Evolutionary conservation across 2,113 vertebrate genomes (phyloP), one percentile per base, ranked within the genome.

Genomic region (Nestor notabilis): DNA sequence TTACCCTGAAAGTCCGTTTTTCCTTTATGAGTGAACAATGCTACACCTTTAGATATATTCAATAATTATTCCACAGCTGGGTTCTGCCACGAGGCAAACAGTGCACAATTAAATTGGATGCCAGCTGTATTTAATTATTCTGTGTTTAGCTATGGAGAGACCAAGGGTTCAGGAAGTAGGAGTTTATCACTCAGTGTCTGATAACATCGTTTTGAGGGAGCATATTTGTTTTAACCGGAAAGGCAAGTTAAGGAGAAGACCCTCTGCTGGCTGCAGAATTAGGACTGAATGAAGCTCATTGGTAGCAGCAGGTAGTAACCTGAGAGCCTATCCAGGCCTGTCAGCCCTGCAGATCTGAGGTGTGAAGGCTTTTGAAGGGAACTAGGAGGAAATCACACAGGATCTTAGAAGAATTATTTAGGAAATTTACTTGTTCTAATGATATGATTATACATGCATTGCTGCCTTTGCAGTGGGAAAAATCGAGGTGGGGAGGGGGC

Each of bases 401-500:
- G 11, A 3, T 33, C 27, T 64, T 69, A 58, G 23, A 50, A 44
- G 27, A 50, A 65, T 37, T 56, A 41, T 28, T 68, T 46, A 16
- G 35, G 44, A 63, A 79, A 50, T 17, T 65, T 31, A 50, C 18
- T 60, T 52, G 44, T 58, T 72, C 18, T n/a, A 43, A 27, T 19
- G 50, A 52, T 24, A 18, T 33, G 12, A 17, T 44, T 64, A 43
- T 50, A 17, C 18, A 37, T 39, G 17, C 16, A 5, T 24, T 84
- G 37, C 33, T 58, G 43, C 43, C 27, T 64, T 37, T 43, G 17
- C 20, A 28, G 27, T 43, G 31, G 20, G 55, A 55, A 63, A 19
- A 43, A 55, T 24, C 7, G 5, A 13, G 16, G 0, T 4, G 18
- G 5, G 3, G 12, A 11, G 11, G 25, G 10, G 49, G 24, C 1